Evolutionary conservation across 1,140 invertebrate genomes (phyloP).

Genomic region (Linepithema humile): DNA sequence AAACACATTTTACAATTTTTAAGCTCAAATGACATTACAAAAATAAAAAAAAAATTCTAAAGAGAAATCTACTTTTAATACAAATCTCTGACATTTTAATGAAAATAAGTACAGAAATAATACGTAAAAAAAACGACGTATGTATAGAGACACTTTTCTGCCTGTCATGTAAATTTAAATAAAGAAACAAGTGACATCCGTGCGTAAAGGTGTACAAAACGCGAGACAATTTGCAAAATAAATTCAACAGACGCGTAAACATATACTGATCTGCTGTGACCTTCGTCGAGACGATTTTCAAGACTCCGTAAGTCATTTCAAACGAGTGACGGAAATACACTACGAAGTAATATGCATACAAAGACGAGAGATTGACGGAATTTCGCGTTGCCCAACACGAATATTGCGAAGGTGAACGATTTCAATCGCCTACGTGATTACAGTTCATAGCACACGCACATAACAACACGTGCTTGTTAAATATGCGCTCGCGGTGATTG

Average conservation of each 20-base stretch:
- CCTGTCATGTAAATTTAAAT: slow-evolving; percentile 21
- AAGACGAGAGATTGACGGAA: neutral
- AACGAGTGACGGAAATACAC: neutral
- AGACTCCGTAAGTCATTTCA: neutral
- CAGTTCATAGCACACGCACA: neutral
- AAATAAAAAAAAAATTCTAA: neutral
- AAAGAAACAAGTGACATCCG: slow-evolving; percentile 5
- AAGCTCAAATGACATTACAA: neutral
- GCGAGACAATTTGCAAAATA: slow-evolving; percentile 35
- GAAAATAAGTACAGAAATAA: neutral
- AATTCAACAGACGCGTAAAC: slow-evolving; percentile 43
- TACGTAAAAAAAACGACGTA: neutral
- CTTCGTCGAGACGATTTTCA: slow-evolving; percentile 38
- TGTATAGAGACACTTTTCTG: neutral
- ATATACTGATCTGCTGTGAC: slow-evolving; percentile 3
- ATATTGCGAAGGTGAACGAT: neutral
- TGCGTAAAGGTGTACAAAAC: neutral
- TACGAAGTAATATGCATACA: neutral
- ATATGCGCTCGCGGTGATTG: neutral
- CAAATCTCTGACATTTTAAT: neutral
- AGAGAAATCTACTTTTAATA: neutral
- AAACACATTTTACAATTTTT: neutral
- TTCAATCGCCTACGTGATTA: neutral
- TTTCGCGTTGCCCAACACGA: slow-evolving; percentile 16
- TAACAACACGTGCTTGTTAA: too few species aligned